Conservation (phyloP, 1,140 invertebrate genomes). For the Araneus ventricosus region DNA sequence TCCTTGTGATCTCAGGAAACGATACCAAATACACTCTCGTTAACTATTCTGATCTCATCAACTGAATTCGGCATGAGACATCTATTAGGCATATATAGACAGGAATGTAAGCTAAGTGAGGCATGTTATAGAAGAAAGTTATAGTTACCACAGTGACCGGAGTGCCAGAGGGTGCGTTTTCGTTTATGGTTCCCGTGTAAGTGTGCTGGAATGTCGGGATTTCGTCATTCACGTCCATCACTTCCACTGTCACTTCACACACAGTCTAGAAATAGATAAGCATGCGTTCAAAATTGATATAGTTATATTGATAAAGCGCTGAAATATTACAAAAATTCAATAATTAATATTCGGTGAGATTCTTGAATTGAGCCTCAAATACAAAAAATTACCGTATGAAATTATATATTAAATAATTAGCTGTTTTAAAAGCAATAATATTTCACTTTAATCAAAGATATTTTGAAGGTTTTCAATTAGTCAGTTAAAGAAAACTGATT, state of each 20-base stretch:
- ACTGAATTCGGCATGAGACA: no score
- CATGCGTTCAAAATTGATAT: background rate
- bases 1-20: no score
- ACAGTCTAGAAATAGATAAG: constrained; percentile 76
- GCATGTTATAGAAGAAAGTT: background rate
- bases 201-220: constrained; percentile 88
- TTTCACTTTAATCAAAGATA: background rate
- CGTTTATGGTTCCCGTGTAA: constrained; percentile 89
- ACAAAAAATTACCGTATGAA: background rate
- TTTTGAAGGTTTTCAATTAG: no score
- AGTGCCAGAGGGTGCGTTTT: constrained; percentile 88
- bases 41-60: no score
- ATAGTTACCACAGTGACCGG: constrained; percentile 85
- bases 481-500: no score
- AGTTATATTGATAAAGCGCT: background rate
- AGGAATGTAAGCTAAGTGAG: no score
- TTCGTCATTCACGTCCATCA: constrained; percentile 95
- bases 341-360: background rate
- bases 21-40: no score
- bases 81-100: no score
- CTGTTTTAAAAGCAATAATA: background rate
- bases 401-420: background rate
- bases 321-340: background rate
- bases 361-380: background rate
- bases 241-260: constrained; percentile 84